Base-by-base conservation (phyloP, 2,888 invertebrate genomes). In the Stenolophus ochropezus region DNA sequence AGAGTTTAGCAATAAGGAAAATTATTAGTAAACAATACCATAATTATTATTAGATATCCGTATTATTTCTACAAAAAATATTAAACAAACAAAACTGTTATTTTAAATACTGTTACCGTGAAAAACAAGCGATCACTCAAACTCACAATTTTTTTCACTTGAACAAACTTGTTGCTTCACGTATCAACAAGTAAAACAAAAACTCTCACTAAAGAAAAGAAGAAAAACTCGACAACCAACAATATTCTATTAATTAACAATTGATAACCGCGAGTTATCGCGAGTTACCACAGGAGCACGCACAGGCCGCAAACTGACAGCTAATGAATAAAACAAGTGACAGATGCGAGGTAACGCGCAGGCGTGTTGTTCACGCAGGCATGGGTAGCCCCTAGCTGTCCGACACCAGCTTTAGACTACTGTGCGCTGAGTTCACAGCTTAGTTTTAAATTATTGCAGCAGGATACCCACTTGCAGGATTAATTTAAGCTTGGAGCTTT, bases 321-420 rank as follows among this genome's bases (percentile, higher is more conserved):
- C 14, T 73, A 23, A 73, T 73, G 49, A 73, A 73, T 73, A 49
- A 73, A 73, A 47, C 23, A 73, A 23, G 73, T 73, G 73, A 73
- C 49, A 73, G 73, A 73, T 73, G 49, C 11, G 23, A 14, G 42
- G 4, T 49, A 16, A 49, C n/a, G 49, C 73, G 73, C 73, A 73
- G 21, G 73, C 73, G 73, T 73, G 33, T 69, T 73, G 73, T 21
- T 14, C 47, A 23, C 16, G 47, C 33, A 61, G 61, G 14, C 16
- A 3, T 18, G 18, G 33, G 65, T 69, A 5, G 65, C 65, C 18
- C 27, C 65, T 42, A 33, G 27, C 18, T 16, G 33, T 6, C 33
- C 33, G 33, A 16, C 11, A 69, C 65, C 27, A 14, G 18, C 27
- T 16, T 5, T 1, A 33, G 16, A 18, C 20, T 69, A 33, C 3